These are phyloP conservation scores for Panthera uncia DNA, from an alignment of 2,113 vertebrate species.

Conservation along the genomic window DNA sequence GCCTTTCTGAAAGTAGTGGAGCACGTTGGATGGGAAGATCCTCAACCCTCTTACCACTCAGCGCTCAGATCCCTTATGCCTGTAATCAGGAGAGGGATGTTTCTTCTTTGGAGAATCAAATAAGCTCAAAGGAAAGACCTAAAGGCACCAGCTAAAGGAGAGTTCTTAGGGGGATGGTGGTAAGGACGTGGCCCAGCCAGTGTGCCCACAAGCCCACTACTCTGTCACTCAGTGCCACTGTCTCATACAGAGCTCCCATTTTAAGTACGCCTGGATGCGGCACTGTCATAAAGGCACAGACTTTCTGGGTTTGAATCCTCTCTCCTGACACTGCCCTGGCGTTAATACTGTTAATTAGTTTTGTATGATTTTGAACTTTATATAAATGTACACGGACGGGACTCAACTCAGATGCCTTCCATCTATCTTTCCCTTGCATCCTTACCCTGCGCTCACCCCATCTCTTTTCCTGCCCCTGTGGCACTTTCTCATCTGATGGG, in stretches of 20 bases:
- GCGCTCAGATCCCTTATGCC: neutral
- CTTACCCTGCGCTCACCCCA: accelerated
- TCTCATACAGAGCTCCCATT: neutral
- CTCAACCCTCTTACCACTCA: neutral
- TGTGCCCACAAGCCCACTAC: neutral
- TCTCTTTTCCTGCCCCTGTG: neutral
- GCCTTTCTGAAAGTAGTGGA: neutral
- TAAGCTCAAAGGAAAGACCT: neutral
- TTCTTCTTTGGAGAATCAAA: neutral
- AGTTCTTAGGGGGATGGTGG: neutral
- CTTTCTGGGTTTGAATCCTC: neutral
- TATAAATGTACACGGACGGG: neutral
- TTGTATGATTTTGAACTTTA: neutral
- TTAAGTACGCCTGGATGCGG: neutral
- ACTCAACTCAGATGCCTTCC: neutral
- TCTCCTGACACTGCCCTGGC: neutral
- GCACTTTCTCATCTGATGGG: neutral
- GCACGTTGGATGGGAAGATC: neutral
- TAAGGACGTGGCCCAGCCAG: neutral
- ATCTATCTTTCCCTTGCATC: neutral
- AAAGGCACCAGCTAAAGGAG: neutral
- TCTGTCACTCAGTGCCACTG: neutral
- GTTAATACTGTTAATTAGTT: neutral
- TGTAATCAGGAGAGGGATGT: neutral
- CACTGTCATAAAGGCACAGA: neutral